Evolutionary conservation across 1,140 invertebrate species (phyloP).

Genomic region (Stenopsyche tienmushanensis): DNA sequence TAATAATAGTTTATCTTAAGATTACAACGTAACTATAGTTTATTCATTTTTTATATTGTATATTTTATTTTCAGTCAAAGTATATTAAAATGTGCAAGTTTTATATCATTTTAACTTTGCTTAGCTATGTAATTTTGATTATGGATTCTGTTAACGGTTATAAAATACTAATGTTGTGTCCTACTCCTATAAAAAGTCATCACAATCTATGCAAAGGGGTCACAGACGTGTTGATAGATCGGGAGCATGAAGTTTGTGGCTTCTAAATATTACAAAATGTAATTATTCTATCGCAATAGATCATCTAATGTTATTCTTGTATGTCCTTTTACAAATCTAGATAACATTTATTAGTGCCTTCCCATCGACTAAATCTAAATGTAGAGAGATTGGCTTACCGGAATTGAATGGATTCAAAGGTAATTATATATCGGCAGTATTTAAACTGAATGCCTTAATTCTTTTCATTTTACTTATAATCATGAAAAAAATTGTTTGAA

Average conservation of each 20-base stretch:
- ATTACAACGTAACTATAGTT: too few relatives aligned
- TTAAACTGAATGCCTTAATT: too few relatives aligned
- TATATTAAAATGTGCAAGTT: too few relatives aligned
- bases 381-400: slow-evolving; percentile 17
- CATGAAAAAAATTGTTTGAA: too few relatives aligned
- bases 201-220: slow-evolving; percentile 30
- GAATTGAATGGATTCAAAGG: background rate
- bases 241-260: slow-evolving; percentile 33
- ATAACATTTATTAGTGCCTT: slow-evolving; percentile 10
- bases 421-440: too few relatives aligned
- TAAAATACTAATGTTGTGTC: slow-evolving; percentile 29
- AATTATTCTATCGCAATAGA: too few relatives aligned
- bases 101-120: too few relatives aligned
- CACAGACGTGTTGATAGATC: slow-evolving; percentile 24
- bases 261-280: too few relatives aligned
- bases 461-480: too few relatives aligned
- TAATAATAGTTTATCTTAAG: too few relatives aligned
- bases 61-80: too few relatives aligned
- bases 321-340: slow-evolving; percentile 15
- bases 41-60: too few relatives aligned
- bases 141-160: background rate
- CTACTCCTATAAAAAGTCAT: slow-evolving; percentile 23
- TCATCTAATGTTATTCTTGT: background rate
- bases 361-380: background rate
- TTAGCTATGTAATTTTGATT: background rate